Conservation (phyloP, 2,797 vertebrate species). For the Vespertilio murinus region DNA sequence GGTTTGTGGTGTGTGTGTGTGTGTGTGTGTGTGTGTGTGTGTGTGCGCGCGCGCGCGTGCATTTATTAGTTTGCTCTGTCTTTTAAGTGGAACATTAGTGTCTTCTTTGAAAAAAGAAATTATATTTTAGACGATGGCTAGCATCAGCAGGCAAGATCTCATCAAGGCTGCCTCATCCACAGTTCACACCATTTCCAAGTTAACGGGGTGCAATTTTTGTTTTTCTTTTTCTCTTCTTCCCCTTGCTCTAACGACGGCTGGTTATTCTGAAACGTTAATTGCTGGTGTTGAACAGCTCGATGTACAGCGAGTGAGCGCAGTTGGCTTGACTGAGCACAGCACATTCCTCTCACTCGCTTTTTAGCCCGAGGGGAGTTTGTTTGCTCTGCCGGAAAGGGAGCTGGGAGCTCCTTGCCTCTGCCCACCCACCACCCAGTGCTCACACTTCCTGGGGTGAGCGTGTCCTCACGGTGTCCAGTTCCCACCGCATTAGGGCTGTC, state of each 20-base stretch:
- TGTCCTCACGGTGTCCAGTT: not conserved
- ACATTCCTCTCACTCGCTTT: not conserved
- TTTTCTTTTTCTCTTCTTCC: not conserved
- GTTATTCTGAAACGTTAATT: conserved; percentile 66
- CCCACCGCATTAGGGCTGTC: not conserved
- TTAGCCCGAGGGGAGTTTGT: not conserved
- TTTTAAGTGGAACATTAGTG: conserved; percentile 55
- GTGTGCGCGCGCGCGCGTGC: not conserved
- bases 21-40: too few relatives aligned
- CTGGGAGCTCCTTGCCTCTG: not conserved
- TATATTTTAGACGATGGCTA: conserved; percentile 32
- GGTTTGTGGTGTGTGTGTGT: not conserved
- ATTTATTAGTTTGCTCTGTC: not conserved
- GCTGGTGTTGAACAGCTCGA: not conserved
- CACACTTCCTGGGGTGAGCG: not conserved
- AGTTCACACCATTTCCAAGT: conserved; percentile 1
- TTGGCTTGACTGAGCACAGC: not conserved
- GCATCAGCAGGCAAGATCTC: not conserved
- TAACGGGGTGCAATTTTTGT: conserved; percentile 36
- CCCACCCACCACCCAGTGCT: not conserved
- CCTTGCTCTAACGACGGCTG: conserved; percentile 43
- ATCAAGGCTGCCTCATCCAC: conserved; percentile 17
- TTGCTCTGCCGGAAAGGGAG: not conserved
- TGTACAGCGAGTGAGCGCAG: conserved; percentile 40
- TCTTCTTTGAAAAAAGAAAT: conserved; percentile 38